Base-by-base conservation (phyloP, 2,113 vertebrate genomes). In the Muntiacus muntjak region DNA sequence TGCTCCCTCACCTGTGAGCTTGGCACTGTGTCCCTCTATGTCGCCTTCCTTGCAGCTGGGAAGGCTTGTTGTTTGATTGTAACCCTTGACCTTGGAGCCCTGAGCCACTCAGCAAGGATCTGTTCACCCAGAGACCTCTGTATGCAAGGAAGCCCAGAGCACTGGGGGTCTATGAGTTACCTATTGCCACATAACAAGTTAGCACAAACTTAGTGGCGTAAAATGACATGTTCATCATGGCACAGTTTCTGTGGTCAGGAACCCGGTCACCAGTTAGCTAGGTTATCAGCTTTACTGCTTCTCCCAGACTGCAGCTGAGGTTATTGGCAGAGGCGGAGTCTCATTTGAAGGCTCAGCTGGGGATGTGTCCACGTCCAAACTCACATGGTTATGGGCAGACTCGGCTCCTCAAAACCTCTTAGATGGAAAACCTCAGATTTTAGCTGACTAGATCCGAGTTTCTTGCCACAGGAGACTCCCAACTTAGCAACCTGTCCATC, bases 151-250 rank as follows among this genome's bases (percentile, higher is more conserved):
- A 12, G 83, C 82, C 74, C 17, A 28, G 40, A 30, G n/a, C 16
- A 4, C 6, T 4, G 7, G 26, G 67, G 9, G 6, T 11, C 33
- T 30, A 3, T 13, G 3, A 5, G 10, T 8, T 11, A 2, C 1
- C 30, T 45, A 3, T 10, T 12, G 19, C 40, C 9, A 50, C 1
- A 0, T 36, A 14, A 67, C 55, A 19, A 71, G 33, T 21, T 0
- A 13, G 5, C 6, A 4, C 13, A 55, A 19, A 40, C 2, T 4
- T 1, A 0, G 16, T 6, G 43, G 50, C 26, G 26, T 84, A 10
- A 50, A 64, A 11, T 5, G 21, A 45, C 50, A 3, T 0, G 21
- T 1, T 2, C 40, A 6, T 40, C 55, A 1, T 33, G 40, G 54
- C 23, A 1, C 28, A 2, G 54, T 5, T 17, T 14, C 76, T 76